Evolutionary conservation across 1,140 invertebrate species (phyloP).

Genomic region (Tigriopus japonicus): DNA sequence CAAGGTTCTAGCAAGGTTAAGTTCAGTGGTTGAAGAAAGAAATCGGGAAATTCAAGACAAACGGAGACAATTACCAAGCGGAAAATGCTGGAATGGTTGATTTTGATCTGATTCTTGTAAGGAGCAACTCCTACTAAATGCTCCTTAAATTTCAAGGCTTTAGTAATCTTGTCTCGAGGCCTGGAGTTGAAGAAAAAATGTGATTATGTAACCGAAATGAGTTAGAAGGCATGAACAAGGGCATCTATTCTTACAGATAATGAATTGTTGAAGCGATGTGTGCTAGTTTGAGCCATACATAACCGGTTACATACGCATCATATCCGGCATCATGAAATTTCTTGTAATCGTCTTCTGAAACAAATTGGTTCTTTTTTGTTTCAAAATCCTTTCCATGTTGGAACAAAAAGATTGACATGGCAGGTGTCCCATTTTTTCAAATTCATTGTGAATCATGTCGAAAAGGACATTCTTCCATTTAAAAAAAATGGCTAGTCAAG

Average conservation of each 20-base stretch:
- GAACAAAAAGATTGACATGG: too few species aligned
- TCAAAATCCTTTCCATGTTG: too few species aligned
- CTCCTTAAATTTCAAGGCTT: conserved; percentile 30
- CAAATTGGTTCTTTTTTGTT: too few species aligned
- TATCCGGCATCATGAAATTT: conserved; percentile 49
- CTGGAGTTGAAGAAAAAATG: conserved; percentile 22
- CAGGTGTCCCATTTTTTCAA: too few species aligned
- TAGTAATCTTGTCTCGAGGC: conserved; percentile 17
- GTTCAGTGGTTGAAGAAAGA: too few species aligned
- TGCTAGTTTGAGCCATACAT: conserved; percentile 36
- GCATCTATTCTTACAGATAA: too few species aligned
- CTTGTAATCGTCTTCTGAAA: conserved; percentile 17
- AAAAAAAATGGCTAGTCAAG: too few species aligned
- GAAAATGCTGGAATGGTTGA: conserved; percentile 33
- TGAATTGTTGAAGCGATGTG: conserved; percentile 25
- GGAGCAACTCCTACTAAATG: conserved; percentile 29
- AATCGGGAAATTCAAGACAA: conserved; percentile 23
- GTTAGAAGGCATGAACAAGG: too few species aligned
- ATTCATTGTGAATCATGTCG: too few species aligned
- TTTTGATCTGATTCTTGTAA: conserved; percentile 38
- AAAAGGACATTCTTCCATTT: too few species aligned
- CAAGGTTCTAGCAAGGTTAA: conserved; percentile 24
- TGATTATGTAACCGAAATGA: conserved; percentile 16
- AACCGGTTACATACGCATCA: conserved; percentile 51
- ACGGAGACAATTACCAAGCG: conserved; percentile 18